Percentiles rank a stretch among this genome's conserved stretches.
Conservation (phyloP, 2,888 invertebrate species). For the Ectropis crepuscularia region DNA sequence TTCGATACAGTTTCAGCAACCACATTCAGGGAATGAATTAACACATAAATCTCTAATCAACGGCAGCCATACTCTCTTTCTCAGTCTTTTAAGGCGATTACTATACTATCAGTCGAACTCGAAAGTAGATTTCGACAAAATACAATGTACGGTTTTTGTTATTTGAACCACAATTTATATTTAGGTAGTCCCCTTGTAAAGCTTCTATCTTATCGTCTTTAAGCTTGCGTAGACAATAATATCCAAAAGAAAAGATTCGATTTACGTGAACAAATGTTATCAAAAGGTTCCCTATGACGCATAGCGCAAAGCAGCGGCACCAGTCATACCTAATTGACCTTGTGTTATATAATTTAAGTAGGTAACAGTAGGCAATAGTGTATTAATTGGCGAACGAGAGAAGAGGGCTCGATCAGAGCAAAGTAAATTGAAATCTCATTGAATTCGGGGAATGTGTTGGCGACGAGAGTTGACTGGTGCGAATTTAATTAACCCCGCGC, state of each 20-base stretch:
- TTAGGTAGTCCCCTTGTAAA: no score
- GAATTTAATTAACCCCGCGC: constrained; percentile 84
- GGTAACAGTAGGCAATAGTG: constrained; percentile 49
- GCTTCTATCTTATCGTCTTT: no score
- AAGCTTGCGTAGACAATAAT: no score
- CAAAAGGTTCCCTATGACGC: constrained; percentile 12
- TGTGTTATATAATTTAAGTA: constrained; percentile 53
- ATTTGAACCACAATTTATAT: no score
- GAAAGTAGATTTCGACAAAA: no score
- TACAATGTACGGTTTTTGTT: no score
- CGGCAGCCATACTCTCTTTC: no score
- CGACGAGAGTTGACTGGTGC: constrained; percentile 79
- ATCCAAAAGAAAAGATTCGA: background rate
- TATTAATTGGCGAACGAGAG: constrained; percentile 68
- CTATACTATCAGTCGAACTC: no score
- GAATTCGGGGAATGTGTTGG: constrained; percentile 81
- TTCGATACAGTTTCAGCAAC: no score
- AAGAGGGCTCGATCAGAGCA: constrained; percentile 69
- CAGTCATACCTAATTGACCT: constrained; percentile 34
- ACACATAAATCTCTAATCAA: no score
- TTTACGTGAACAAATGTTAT: background rate
- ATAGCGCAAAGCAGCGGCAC: constrained; percentile 16
- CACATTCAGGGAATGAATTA: no score
- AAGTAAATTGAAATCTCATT: constrained; percentile 84
- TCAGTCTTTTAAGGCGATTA: no score